Evolutionary conservation across 2,797 vertebrate genomes (phyloP).

Genomic region (Malacoctenus gilli): DNA sequence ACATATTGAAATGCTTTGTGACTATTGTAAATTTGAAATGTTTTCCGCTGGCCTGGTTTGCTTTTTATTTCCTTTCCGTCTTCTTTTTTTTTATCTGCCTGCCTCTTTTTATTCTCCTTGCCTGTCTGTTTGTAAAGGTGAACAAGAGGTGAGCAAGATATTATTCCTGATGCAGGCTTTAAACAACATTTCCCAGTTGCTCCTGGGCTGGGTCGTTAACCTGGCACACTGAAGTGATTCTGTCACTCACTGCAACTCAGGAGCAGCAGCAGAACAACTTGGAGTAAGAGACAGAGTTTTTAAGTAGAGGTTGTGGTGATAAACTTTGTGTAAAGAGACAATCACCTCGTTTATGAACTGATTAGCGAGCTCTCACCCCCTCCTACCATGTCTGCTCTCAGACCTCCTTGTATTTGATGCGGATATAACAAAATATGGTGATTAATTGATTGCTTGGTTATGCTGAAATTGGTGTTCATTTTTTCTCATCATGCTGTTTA

Average conservation of each 20-base stretch:
- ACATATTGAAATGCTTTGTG: too few relatives aligned
- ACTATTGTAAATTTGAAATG: too few relatives aligned
- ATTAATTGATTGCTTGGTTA: too few relatives aligned
- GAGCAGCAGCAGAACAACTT: neutral
- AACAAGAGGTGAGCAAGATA: neutral
- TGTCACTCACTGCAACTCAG: constrained; percentile 1
- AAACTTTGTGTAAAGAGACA: neutral
- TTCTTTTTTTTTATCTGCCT: neutral
- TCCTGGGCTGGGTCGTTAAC: neutral
- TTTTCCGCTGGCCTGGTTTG: neutral
- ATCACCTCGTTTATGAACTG: constrained; percentile 3
- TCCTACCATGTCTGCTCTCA: constrained; percentile 7
- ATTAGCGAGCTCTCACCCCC: neutral
- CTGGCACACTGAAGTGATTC: neutral
- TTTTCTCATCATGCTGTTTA: too few relatives aligned
- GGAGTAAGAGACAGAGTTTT: constrained; percentile 2
- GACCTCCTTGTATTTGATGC: neutral
- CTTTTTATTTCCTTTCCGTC: neutral
- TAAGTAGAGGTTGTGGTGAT: neutral
- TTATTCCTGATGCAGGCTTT: neutral
- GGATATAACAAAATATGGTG: too few relatives aligned
- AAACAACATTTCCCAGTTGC: constrained; percentile 1
- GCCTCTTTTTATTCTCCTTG: neutral
- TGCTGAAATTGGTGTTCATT: too few relatives aligned
- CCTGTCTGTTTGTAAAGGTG: neutral